phyloP scores from a whole-genome alignment of 2,113 vertebrate species.

The Rhinoderma darwinii region DNA sequence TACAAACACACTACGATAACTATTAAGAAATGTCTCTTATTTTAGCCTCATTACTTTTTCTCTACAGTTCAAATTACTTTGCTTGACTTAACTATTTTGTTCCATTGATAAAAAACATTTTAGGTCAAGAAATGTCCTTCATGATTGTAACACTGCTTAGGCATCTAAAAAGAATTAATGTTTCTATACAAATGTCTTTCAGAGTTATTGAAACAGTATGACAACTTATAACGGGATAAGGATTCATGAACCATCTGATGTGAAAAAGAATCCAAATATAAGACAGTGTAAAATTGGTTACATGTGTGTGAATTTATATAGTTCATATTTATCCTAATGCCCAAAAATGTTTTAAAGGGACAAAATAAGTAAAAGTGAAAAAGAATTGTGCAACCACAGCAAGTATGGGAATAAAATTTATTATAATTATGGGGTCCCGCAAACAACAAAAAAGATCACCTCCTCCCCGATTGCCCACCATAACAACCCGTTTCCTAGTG shows the following conservation, averaged over 20 bases:
- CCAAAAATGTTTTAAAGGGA: too few species aligned
- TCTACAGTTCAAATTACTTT: not conserved
- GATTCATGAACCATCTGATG: not conserved
- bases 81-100: not conserved
- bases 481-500: too few species aligned
- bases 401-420: too few species aligned
- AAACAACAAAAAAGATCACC: too few species aligned
- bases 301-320: too few species aligned
- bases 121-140: not conserved
- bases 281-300: too few species aligned
- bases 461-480: too few species aligned
- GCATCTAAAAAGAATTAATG: not conserved
- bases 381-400: too few species aligned
- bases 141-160: not conserved
- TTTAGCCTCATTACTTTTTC: not conserved
- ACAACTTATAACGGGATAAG: not conserved
- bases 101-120: not conserved
- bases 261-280: too few species aligned
- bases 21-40: not conserved
- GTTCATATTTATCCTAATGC: too few species aligned
- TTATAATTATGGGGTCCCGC: too few species aligned
- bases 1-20: not conserved
- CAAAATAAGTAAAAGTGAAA: too few species aligned
- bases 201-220: not conserved
- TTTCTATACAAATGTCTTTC: not conserved